phyloP scores from a whole-genome alignment of 2,797 vertebrate genomes.

The Bucorvus abyssinicus region DNA sequence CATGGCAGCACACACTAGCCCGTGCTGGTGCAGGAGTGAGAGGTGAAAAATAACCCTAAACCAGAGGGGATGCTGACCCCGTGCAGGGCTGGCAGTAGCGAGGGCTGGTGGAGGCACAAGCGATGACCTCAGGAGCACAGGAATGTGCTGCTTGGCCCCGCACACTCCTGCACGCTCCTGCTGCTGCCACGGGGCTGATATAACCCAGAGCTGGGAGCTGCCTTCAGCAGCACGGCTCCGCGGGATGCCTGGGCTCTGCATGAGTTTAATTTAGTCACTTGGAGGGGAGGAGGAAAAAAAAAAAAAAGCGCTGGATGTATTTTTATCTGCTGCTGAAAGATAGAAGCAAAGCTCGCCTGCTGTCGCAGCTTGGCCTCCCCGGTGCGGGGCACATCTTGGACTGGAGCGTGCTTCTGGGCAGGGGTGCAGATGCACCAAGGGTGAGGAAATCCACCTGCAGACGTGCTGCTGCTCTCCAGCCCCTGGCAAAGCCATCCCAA shows the following conservation, averaged over 20 bases:
- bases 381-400: accelerated
- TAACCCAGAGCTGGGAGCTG: slow-evolving; percentile 23
- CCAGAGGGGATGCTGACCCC: neutral
- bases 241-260: neutral
- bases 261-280: slow-evolving; percentile 4
- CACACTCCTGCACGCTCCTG: neutral
- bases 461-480: neutral
- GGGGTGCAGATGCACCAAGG: accelerated
- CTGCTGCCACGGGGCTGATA: slow-evolving; percentile 6
- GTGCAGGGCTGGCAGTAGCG: slow-evolving; percentile 1
- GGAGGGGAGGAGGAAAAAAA: neutral
- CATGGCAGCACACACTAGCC: neutral
- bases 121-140: slow-evolving; percentile 31
- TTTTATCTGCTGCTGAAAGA: slow-evolving; percentile 34
- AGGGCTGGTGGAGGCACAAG: neutral
- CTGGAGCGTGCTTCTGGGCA: neutral
- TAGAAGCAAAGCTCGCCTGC: neutral
- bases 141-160: slow-evolving; percentile 31
- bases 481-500: neutral
- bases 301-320: neutral
- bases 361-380: accelerated
- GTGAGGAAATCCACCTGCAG: neutral
- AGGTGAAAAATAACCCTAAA: neutral
- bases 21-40: neutral
- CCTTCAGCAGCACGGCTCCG: neutral